phyloP scores from a whole-genome alignment of 2,888 invertebrate species.

The Leptopilina drosophilae region DNA sequence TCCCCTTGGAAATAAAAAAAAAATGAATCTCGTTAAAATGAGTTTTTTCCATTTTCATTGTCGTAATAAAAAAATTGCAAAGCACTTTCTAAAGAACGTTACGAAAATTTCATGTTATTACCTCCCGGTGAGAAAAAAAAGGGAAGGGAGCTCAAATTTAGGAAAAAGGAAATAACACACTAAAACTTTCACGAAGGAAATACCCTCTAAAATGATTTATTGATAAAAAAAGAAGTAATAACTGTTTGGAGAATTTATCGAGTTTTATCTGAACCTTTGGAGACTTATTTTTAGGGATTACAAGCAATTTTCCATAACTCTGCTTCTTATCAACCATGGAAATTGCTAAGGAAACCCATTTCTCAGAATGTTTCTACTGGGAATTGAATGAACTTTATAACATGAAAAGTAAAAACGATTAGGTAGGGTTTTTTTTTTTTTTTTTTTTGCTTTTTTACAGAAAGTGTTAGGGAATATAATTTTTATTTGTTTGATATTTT shows the following conservation, averaged over 20 bases:
- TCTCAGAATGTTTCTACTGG: conserved; percentile 13
- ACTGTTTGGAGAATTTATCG: not conserved
- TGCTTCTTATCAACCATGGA: not conserved
- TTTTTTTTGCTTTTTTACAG: not conserved
- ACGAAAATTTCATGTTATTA: conserved; percentile 21
- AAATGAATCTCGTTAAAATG: conserved; percentile 6
- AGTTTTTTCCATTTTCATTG: not conserved
- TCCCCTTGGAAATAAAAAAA: not conserved
- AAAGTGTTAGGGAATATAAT: not conserved
- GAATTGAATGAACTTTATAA: conserved; percentile 19
- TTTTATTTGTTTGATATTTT: not conserved
- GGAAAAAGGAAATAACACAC: conserved; percentile 1
- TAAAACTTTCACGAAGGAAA: conserved; percentile 11
- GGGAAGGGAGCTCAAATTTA: not conserved
- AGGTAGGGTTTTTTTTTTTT: not conserved
- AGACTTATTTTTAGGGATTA: conserved; percentile 6
- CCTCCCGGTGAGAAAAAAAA: conserved; percentile 13
- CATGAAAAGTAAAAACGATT: not conserved
- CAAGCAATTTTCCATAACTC: conserved; percentile 2
- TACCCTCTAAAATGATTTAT: not conserved
- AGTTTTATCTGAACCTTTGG: not conserved
- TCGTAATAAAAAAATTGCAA: conserved; percentile 8
- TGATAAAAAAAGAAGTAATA: not conserved
- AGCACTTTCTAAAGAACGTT: conserved; percentile 10
- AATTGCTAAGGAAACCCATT: conserved; percentile 24